These are phyloP conservation scores for Aethes cnicana DNA, from an alignment of 2,888 invertebrate genomes.

Conservation along the genomic window DNA sequence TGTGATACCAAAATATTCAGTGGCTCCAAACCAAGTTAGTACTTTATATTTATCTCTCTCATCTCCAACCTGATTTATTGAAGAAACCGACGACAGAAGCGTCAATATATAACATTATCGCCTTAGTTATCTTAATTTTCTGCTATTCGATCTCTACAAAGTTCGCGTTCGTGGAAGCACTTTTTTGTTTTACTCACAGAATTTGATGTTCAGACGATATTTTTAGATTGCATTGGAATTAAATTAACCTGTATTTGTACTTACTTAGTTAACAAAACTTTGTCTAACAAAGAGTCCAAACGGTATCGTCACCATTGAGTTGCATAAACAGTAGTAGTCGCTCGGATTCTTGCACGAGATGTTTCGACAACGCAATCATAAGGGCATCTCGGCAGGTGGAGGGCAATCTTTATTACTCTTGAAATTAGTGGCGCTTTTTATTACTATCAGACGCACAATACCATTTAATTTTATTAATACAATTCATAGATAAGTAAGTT, in stretches of 20 bases:
- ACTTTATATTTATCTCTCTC: constrained; percentile 49
- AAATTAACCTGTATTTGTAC: too few species aligned
- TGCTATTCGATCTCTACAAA: constrained; percentile 27
- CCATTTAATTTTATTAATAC: constrained; percentile 1
- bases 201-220: too few species aligned
- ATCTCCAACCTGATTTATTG: constrained; percentile 56
- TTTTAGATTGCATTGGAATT: too few species aligned
- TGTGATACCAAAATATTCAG: constrained; percentile 51
- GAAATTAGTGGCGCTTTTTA: constrained; percentile 35
- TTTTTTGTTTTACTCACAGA: constrained; percentile 20
- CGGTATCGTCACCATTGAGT: neutral
- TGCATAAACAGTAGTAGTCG: constrained; percentile 32
- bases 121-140: constrained; percentile 37
- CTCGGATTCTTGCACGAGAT: constrained; percentile 65
- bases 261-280: too few species aligned
- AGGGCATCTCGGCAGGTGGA: constrained; percentile 64
- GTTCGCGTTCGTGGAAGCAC: constrained; percentile 13
- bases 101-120: constrained; percentile 32
- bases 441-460: constrained; percentile 15
- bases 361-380: constrained; percentile 71
- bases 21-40: constrained; percentile 34
- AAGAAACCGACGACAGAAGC: constrained; percentile 37
- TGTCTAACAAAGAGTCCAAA: neutral
- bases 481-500: neutral
- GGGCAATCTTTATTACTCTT: constrained; percentile 51